Conservation (phyloP, 1,140 invertebrate species). For the Drosophila sp. region DNA sequence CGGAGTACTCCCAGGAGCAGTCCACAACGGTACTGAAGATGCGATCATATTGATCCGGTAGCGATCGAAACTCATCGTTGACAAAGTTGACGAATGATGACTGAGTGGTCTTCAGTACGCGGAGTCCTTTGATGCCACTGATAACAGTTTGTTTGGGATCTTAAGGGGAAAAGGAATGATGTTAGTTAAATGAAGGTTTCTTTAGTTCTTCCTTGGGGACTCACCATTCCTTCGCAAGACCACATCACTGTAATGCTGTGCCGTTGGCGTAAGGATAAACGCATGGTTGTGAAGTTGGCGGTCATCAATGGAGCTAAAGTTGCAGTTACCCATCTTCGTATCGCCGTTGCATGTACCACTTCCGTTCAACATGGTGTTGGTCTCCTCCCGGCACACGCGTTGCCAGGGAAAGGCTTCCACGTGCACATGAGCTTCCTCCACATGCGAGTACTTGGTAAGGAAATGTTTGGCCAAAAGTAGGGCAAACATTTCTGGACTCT, state of each 20-base stretch:
- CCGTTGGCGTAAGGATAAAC: constrained; percentile 87
- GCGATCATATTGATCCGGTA: constrained; percentile 89
- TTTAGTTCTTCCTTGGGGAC: constrained; percentile 14
- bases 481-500: constrained; percentile 89
- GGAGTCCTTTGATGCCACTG: constrained; percentile 87
- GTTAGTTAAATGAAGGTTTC: not conserved
- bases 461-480: constrained; percentile 89
- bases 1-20: constrained; percentile 88
- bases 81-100: constrained; percentile 91
- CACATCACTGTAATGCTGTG: constrained; percentile 87
- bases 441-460: constrained; percentile 88
- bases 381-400: constrained; percentile 84
- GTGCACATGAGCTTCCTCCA: constrained; percentile 87
- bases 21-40: constrained; percentile 89
- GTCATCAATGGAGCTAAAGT: constrained; percentile 57
- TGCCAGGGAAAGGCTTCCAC: constrained; percentile 90
- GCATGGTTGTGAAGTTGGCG: constrained; percentile 88
- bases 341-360: not conserved
- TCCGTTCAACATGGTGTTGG: not conserved
- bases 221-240: constrained; percentile 86
- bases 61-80: constrained; percentile 89
- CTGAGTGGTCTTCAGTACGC: constrained; percentile 90
- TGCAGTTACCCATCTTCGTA: not conserved
- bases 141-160: constrained; percentile 84
- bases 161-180: constrained; percentile 3